Evolutionary conservation across 2,888 invertebrate genomes (phyloP).

Genomic region (Electrophaes corylata): DNA sequence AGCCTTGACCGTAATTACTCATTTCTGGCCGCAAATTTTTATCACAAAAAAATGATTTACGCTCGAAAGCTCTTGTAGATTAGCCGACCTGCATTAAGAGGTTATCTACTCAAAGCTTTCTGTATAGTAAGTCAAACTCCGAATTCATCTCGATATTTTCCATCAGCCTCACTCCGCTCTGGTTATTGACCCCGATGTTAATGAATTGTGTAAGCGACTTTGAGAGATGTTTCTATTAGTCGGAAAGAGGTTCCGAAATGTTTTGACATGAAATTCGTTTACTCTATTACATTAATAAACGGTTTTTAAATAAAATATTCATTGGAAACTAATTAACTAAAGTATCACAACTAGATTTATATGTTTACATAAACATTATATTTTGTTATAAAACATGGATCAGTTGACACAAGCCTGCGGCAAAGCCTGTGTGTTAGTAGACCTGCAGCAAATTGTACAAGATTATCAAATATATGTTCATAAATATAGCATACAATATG

Average conservation of each 20-base stretch:
- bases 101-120: slow-evolving; percentile 63
- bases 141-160: slow-evolving; percentile 62
- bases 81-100: slow-evolving; percentile 66
- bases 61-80: slow-evolving; percentile 46
- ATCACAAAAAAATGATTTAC: slow-evolving; percentile 43
- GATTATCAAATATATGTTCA: no score
- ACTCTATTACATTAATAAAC: slow-evolving; percentile 15
- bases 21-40: slow-evolving; percentile 8
- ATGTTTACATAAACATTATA: slow-evolving; percentile 40
- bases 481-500: slow-evolving; percentile 19
- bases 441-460: slow-evolving; percentile 19
- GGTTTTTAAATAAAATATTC: slow-evolving; percentile 53
- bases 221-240: slow-evolving; percentile 67
- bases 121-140: slow-evolving; percentile 67
- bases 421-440: slow-evolving; percentile 6
- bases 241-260: slow-evolving; percentile 28
- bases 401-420: slow-evolving; percentile 33
- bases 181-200: slow-evolving; percentile 77
- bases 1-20: background rate
- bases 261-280: slow-evolving; percentile 30
- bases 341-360: slow-evolving; percentile 62
- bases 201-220: slow-evolving; percentile 72
- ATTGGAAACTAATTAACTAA: slow-evolving; percentile 58
- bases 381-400: slow-evolving; percentile 36
- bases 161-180: slow-evolving; percentile 51